A percentile compares a stretch with the other conserved stretches of the same genome.
Evolutionary conservation across 2,797 vertebrate species (phyloP).

Genomic region (Crenichthys baileyi): DNA sequence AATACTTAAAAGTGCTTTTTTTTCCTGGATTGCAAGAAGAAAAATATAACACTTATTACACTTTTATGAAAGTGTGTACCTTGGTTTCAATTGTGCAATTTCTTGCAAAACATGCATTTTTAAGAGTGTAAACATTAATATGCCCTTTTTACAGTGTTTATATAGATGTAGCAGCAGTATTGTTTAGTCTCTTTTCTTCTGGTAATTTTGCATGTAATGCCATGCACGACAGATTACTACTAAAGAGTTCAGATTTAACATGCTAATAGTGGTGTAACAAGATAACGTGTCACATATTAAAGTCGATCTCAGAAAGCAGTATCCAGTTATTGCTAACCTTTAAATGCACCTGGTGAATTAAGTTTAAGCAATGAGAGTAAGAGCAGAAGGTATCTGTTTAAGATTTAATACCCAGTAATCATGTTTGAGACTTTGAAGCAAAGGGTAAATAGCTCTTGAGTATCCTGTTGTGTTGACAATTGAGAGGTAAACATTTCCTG

Average conservation of each 20-base stretch:
- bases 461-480: not conserved
- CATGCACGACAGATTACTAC: too few species aligned
- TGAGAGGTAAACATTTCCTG: not conserved
- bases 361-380: not conserved
- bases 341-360: not conserved
- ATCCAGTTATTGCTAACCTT: not conserved
- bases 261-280: not conserved
- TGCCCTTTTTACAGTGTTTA: not conserved
- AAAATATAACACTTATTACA: not conserved
- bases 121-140: not conserved
- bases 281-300: not conserved
- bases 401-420: not conserved
- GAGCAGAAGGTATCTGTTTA: not conserved
- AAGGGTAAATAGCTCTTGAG: not conserved
- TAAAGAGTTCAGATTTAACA: not conserved
- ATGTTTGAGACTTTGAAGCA: not conserved
- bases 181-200: too few species aligned
- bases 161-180: too few species aligned
- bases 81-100: not conserved
- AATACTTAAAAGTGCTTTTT: not conserved
- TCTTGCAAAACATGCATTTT: not conserved
- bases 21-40: not conserved
- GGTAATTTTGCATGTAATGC: not conserved
- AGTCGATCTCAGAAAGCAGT: not conserved
- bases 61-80: not conserved